Conservation (phyloP, 2,888 invertebrate genomes). For the Eudemis profundana region DNA sequence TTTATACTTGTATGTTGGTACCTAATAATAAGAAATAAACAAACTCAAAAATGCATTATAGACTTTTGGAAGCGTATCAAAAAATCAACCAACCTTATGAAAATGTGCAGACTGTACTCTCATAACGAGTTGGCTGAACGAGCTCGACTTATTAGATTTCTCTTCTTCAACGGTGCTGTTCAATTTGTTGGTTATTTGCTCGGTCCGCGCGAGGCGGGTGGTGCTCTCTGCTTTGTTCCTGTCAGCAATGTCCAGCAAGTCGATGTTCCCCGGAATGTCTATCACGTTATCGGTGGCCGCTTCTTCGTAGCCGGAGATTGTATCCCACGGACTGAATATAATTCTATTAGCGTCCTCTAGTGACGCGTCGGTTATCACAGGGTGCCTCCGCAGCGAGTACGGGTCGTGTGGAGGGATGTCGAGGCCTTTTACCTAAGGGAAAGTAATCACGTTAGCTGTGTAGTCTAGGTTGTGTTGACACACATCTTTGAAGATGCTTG, state of each 20-base stretch:
- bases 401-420: conserved; percentile 74
- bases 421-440: conserved; percentile 75
- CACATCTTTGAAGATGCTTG: too few relatives aligned
- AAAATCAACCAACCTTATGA: conserved; percentile 71
- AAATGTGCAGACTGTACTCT: conserved; percentile 81
- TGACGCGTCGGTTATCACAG: conserved; percentile 76
- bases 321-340: conserved; percentile 83
- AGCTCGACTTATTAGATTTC: conserved; percentile 80
- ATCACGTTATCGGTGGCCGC: conserved; percentile 77
- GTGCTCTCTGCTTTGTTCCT: conserved; percentile 66
- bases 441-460: conserved; percentile 45
- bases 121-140: conserved; percentile 81
- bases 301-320: conserved; percentile 78
- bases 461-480: too few relatives aligned
- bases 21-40: neutral
- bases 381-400: conserved; percentile 64
- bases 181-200: conserved; percentile 77
- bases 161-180: conserved; percentile 79
- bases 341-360: conserved; percentile 83
- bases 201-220: conserved; percentile 61
- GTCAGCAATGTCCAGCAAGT: conserved; percentile 58
- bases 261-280: conserved; percentile 78
- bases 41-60: neutral
- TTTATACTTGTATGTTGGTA: too few relatives aligned
- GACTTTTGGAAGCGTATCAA: conserved; percentile 6